These are phyloP conservation scores for Perca flavescens DNA, from an alignment of 2,113 vertebrate species.

Conservation along the genomic window DNA sequence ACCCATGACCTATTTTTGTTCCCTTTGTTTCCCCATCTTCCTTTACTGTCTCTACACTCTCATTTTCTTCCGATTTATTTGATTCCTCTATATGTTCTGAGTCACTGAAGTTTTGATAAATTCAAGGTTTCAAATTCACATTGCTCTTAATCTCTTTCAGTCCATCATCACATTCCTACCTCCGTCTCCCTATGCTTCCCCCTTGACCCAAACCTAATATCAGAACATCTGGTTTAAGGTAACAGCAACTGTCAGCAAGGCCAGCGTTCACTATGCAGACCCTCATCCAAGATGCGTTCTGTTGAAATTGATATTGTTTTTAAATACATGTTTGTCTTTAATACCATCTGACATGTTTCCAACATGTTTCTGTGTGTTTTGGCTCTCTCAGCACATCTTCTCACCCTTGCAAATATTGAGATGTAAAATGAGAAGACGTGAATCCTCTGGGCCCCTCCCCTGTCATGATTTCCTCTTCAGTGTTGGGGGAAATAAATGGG, in stretches of 20 bases:
- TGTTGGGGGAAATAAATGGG: conserved; percentile 52
- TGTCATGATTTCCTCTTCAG: conserved; percentile 49
- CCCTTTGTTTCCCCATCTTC: conserved; percentile 30
- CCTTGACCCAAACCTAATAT: conserved; percentile 63
- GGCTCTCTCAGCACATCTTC: conserved; percentile 45
- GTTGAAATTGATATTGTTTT: conserved; percentile 63
- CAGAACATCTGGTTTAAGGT: conserved; percentile 74
- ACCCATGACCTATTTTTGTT: conserved; percentile 36
- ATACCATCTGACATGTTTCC: conserved; percentile 46
- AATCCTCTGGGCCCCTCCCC: conserved; percentile 49
- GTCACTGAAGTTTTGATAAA: conserved; percentile 49
- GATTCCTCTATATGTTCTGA: conserved; percentile 28
- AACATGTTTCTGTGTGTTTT: conserved; percentile 63
- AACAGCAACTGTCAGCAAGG: conserved; percentile 54
- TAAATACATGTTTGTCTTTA: conserved; percentile 62
- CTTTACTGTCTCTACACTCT: background rate
- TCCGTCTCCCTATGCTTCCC: conserved; percentile 42
- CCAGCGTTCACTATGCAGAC: conserved; percentile 40
- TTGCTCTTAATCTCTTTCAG: conserved; percentile 22
- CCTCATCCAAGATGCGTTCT: conserved; percentile 32
- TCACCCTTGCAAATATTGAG: conserved; percentile 56
- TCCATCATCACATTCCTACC: conserved; percentile 39
- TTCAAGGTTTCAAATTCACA: conserved; percentile 31
- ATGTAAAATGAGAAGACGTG: conserved; percentile 52
- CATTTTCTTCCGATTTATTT: conserved; percentile 14